Base-by-base conservation (phyloP, 1,140 invertebrate species). In the Patella vulgata region DNA sequence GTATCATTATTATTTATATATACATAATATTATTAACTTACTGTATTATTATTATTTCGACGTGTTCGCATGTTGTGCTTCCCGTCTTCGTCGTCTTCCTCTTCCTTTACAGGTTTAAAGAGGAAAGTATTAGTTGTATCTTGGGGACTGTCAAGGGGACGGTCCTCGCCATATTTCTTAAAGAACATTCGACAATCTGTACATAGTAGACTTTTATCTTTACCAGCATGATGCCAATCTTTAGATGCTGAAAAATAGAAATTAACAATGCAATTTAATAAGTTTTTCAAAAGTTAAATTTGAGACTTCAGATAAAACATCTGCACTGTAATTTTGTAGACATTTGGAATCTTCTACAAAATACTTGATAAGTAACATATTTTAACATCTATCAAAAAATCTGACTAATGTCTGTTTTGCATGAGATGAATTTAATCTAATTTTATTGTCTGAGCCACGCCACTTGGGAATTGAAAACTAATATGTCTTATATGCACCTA, bases 111-210 rank as follows among this genome's bases (percentile, higher is more conserved):
- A 68, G 90, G 90, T 74, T 90, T 87, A 85, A 92, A 92, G 27
- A 91, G 81, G 81, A 91, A 91, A 56, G 80, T 74, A 42, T 36
- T 12, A n/a, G 59, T 48, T 30, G 50, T 54, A 2, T n/a, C 25
- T 28, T 1, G 28, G 59, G 84, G 78, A 40, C 63, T 68, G 14
- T 77, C 76, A 62, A 77, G 50, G 36, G 77, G 78, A 12, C 78
- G 74, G 17, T 82, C 81, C 53, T 94, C 91, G 60, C 92, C 93
- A 72, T 92, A 92, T 77, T 93, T 93, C 81, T 94, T 93, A 75
- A 89, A 90, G 81, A 92, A 90, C 25, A 91, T 82, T 36, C 92
- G 87, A 85, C 93, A 95, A 78, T 95, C 92, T 70, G 88, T 89
- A 83, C 93, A 95, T 28, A 94, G 84, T 6, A 94, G 82, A 46